Evolutionary conservation across 2,113 vertebrate species (phyloP), one percentile per base, ranked within the genome.

Genomic region (Cynopterus brachyotis): DNA sequence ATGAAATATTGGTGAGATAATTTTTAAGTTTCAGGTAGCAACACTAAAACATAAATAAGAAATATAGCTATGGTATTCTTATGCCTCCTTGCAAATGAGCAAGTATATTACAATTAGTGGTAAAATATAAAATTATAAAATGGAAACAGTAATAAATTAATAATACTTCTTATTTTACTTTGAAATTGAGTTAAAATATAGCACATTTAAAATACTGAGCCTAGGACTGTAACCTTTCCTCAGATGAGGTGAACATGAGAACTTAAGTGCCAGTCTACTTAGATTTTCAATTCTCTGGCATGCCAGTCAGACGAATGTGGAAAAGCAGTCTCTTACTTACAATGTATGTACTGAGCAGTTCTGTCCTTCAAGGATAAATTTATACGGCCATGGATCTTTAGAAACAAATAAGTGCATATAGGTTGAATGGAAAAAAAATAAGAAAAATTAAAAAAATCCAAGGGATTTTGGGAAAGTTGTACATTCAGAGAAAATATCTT

Each of bases 401-500:
- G 72, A 57, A 53, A 88, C 50, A 70, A 84, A 4, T 85, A 92
- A 64, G 57, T 50, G 72, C 62, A 84, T 40, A 69, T 16, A 79
- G 20, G 15, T 70, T 79, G 72, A 85, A 90, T 35, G 60, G 24
- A 88, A 59, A 85, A 85, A 81, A 30, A 81, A 69, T 93, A 76
- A 89, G 37, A 87, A 53, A 95, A 72, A 80, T 42, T 42, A 1
- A 85, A 94, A 92, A 76, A 82, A 82, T 80, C 8, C n/a, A 42
- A 96, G 86, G 28, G 26, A 91, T 95, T 87, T 94, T 94, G 55
- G 55, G 72, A 97, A 97, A 96, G 55, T 82, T 96, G 76, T 82
- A 95, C 92, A 94, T 94, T 90, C 90, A 84, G 76, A 94, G 75
- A 87, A 97, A 94, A 95, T 90, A 97, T 82, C 70, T 57, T 96